These are phyloP conservation scores for Gryllus bimaculatus DNA, from an alignment of 1,140 invertebrate genomes.

Conservation along the genomic window DNA sequence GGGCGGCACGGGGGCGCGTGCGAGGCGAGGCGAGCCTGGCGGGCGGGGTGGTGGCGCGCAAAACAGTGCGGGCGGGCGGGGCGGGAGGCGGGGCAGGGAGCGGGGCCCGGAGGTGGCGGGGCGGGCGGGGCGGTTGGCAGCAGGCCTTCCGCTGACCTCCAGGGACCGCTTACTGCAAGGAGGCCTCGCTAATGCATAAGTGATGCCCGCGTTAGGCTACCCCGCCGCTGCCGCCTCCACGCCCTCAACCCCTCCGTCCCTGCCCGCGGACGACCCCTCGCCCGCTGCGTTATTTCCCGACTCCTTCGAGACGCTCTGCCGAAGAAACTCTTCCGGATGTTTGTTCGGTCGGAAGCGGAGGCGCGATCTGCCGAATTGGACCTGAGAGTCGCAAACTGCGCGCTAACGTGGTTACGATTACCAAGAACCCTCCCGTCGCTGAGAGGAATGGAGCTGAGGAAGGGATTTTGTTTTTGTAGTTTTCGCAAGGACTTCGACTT, in stretches of 20 bases:
- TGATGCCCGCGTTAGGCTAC: neutral
- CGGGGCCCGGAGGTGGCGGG: too few species aligned
- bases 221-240: neutral
- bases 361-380: too few species aligned
- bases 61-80: neutral
- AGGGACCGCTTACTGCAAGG: neutral
- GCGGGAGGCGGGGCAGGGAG: neutral
- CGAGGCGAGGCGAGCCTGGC: neutral
- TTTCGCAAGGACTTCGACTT: too few species aligned
- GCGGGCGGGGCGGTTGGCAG: neutral
- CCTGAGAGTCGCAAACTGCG: too few species aligned
- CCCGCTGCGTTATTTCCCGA: neutral
- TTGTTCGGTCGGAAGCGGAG: too few species aligned
- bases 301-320: neutral
- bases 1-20: too few species aligned
- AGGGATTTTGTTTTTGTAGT: too few species aligned
- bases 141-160: neutral
- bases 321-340: too few species aligned
- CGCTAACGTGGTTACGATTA: too few species aligned
- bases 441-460: too few species aligned
- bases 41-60: neutral
- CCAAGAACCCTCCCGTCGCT: too few species aligned
- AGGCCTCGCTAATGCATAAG: neutral
- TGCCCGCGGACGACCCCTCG: too few species aligned
- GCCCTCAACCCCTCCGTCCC: neutral